phyloP scores from a whole-genome alignment of 2,113 vertebrate species.

The Brachypteracias leptosomus region DNA sequence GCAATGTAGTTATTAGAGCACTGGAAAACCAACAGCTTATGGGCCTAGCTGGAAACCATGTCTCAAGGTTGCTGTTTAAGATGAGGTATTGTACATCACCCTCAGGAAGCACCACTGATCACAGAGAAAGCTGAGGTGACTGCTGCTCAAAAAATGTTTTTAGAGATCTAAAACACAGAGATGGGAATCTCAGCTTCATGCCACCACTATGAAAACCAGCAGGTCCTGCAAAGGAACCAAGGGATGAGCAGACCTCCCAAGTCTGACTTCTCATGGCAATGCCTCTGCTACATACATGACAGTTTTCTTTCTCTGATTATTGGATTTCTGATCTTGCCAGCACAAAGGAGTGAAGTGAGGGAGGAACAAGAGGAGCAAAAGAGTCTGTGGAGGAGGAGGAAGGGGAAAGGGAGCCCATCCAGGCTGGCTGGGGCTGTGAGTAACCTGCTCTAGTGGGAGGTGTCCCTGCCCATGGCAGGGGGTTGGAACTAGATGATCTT shows the following conservation, averaged over 20 bases:
- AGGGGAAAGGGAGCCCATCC: neutral
- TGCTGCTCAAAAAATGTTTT: neutral
- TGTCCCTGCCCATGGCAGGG: too few species aligned
- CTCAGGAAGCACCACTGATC: neutral
- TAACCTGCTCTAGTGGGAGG: too few species aligned
- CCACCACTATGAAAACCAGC: neutral
- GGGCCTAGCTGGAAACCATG: neutral
- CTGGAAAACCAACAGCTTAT: neutral
- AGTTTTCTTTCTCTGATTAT: neutral
- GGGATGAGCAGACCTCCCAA: neutral
- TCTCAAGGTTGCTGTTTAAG: neutral
- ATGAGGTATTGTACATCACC: neutral
- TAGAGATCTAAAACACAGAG: neutral
- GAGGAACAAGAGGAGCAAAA: neutral
- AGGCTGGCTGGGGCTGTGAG: too few species aligned
- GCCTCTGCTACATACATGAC: fast-evolving
- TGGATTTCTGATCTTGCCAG: neutral
- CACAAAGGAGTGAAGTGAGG: neutral
- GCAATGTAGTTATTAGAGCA: neutral
- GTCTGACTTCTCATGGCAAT: neutral
- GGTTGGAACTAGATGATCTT: too few species aligned
- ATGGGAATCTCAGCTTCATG: neutral
- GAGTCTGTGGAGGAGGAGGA: neutral
- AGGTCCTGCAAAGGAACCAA: neutral
- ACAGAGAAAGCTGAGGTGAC: neutral